Conservation (phyloP, 2,113 vertebrate species). For the Struthio camelus region DNA sequence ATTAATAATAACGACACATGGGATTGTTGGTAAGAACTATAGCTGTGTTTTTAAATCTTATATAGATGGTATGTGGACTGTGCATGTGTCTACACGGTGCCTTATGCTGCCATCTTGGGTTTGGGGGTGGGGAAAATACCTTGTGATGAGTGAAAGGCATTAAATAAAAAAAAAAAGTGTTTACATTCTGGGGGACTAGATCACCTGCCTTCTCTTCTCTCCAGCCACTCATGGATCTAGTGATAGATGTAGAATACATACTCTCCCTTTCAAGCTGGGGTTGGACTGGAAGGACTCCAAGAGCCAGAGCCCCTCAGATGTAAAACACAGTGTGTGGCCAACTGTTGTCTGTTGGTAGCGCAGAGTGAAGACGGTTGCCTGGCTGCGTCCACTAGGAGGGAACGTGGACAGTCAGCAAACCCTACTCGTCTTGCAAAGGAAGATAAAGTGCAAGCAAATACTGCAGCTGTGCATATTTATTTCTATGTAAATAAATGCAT, state of each 20-base stretch:
- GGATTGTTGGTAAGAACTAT: slow-evolving; percentile 51
- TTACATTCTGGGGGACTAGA: slow-evolving; percentile 76
- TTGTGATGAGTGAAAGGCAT: slow-evolving; percentile 78
- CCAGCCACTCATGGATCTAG: neutral
- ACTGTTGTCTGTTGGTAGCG: neutral
- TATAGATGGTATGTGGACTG: slow-evolving; percentile 61
- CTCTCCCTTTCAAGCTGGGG: neutral
- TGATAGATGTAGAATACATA: neutral
- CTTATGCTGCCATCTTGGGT: slow-evolving; percentile 75
- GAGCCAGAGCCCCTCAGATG: neutral
- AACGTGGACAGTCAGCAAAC: neutral
- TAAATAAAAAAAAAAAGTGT: slow-evolving; percentile 82
- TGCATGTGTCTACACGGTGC: slow-evolving; percentile 70
- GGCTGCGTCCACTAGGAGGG: neutral
- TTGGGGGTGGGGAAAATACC: slow-evolving; percentile 54
- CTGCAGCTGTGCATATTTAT: neutral
- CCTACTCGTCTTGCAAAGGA: neutral
- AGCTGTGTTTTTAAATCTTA: slow-evolving; percentile 36
- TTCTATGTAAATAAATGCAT: slow-evolving; percentile 18
- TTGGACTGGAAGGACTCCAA: neutral
- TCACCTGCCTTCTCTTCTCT: slow-evolving; percentile 17
- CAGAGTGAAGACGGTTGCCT: neutral
- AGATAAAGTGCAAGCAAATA: neutral
- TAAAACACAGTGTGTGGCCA: neutral
- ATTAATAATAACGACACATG: slow-evolving; percentile 13